These are phyloP conservation scores for Hymenochirus boettgeri DNA, from an alignment of 2,113 vertebrate species.

Conservation along the genomic window DNA sequence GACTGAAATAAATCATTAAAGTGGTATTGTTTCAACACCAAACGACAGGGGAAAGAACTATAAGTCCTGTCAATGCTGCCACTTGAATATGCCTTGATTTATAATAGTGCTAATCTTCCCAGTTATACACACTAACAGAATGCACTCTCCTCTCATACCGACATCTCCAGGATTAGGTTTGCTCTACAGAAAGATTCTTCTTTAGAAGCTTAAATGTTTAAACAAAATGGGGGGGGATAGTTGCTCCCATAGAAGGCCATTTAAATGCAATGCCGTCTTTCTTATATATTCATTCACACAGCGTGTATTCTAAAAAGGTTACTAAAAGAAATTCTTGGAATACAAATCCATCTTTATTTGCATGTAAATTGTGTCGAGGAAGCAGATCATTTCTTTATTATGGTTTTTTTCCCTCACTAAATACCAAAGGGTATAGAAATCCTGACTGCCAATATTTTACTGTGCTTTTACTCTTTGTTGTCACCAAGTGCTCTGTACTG, in stretches of 20 bases:
- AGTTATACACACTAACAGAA: neutral
- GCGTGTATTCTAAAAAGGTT: slow-evolving; percentile 9
- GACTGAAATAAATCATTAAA: slow-evolving; percentile 3
- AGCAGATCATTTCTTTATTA: slow-evolving; percentile 16
- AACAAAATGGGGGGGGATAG: no score
- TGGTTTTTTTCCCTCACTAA: neutral
- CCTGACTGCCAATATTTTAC: slow-evolving; percentile 8
- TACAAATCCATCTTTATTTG: slow-evolving; percentile 26
- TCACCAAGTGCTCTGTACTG: neutral
- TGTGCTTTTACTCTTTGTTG: slow-evolving; percentile 8
- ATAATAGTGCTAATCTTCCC: neutral
- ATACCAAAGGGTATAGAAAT: neutral
- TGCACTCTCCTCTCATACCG: neutral
- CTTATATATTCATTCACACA: neutral
- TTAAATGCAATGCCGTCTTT: neutral
- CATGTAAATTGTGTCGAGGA: slow-evolving; percentile 21
- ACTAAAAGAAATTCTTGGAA: slow-evolving; percentile 7
- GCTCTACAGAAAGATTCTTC: neutral
- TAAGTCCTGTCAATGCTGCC: neutral
- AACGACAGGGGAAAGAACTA: slow-evolving; percentile 3
- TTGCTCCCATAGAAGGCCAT: neutral
- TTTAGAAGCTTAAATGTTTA: neutral
- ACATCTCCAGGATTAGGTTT: neutral
- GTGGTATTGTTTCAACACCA: neutral
- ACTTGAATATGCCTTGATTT: slow-evolving; percentile 20